A percentile compares a stretch with the other conserved stretches of the same genome.
Conservation (phyloP, 2,888 invertebrate species). For the Troides oblongomaculatus region DNA sequence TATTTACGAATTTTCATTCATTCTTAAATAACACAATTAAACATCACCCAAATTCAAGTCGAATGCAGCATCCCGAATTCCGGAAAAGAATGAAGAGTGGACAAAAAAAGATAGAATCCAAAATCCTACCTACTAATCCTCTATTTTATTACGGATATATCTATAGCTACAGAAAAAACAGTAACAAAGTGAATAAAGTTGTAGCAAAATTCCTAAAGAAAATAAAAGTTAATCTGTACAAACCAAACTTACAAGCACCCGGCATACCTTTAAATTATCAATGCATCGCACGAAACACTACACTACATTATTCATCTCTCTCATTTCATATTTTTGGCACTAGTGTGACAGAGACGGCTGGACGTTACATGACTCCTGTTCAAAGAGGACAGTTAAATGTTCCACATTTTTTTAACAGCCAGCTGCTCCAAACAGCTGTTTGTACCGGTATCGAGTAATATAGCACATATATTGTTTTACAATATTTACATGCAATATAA, state of each 20-base stretch:
- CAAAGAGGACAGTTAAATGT: slow-evolving; percentile 67
- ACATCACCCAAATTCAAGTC: too few species aligned
- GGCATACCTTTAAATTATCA: slow-evolving; percentile 37
- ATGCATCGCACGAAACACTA: slow-evolving; percentile 35
- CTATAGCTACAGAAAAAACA: too few species aligned
- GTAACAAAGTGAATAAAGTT: too few species aligned
- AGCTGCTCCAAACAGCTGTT: slow-evolving; percentile 79
- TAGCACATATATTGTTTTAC: slow-evolving; percentile 12
- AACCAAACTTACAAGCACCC: slow-evolving; percentile 34
- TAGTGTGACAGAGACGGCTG: slow-evolving; percentile 57
- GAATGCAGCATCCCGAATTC: too few species aligned
- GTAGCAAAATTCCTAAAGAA: too few species aligned
- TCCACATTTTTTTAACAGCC: slow-evolving; percentile 72
- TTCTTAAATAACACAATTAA: too few species aligned
- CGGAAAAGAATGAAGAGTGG: too few species aligned
- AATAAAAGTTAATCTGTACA: neutral
- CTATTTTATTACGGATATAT: too few species aligned
- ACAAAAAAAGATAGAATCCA: too few species aligned
- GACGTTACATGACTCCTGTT: slow-evolving; percentile 48
- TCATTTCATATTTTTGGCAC: slow-evolving; percentile 39
- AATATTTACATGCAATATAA: neutral
- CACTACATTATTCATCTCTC: slow-evolving; percentile 43
- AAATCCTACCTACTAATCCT: too few species aligned
- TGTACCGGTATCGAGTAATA: slow-evolving; percentile 51
- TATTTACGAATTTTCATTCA: too few species aligned